A percentile compares a stretch with the other conserved stretches of the same genome.
Conservation (phyloP, 1,140 invertebrate species). For the Sweltsa coloradensis region DNA sequence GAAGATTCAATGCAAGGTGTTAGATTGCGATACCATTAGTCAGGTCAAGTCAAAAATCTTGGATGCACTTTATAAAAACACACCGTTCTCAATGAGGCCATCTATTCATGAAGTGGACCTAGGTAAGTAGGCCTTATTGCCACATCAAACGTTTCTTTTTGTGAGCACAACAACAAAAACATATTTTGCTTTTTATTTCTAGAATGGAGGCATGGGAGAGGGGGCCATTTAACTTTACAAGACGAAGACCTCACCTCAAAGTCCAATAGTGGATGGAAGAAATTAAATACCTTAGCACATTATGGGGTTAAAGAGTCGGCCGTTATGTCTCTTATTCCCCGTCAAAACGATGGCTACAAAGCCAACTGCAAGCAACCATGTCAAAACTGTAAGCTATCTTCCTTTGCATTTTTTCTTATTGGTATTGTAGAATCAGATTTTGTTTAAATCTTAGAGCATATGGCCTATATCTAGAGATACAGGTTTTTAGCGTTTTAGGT, state of each 20-base stretch:
- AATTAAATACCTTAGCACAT: conserved; percentile 82
- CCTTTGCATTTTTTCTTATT: conserved; percentile 6
- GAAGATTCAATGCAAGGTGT: conserved; percentile 88
- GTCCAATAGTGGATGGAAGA: conserved; percentile 76
- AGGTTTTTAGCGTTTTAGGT: too few species aligned
- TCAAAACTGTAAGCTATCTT: conserved; percentile 49
- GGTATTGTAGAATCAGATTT: neutral
- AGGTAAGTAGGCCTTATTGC: too few species aligned
- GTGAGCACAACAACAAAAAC: neutral
- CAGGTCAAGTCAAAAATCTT: conserved; percentile 98
- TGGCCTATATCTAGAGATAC: too few species aligned
- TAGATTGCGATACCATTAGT: conserved; percentile 97
- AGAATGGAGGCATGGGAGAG: conserved; percentile 86
- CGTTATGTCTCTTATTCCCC: conserved; percentile 80
- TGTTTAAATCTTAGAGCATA: neutral
- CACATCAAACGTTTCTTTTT: too few species aligned
- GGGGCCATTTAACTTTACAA: conserved; percentile 80
- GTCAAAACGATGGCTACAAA: conserved; percentile 72
- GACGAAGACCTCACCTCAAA: conserved; percentile 91
- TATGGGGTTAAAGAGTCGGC: conserved; percentile 92
- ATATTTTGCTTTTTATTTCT: conserved; percentile 23
- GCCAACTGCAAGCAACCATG: conserved; percentile 69
- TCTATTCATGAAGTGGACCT: conserved; percentile 85
- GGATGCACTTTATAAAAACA: conserved; percentile 94
- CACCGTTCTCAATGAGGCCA: conserved; percentile 85